Percentiles rank a stretch among this genome's conserved stretches.
phyloP scores from a whole-genome alignment of 2,113 vertebrate genomes.

The Haemorhous mexicanus region DNA sequence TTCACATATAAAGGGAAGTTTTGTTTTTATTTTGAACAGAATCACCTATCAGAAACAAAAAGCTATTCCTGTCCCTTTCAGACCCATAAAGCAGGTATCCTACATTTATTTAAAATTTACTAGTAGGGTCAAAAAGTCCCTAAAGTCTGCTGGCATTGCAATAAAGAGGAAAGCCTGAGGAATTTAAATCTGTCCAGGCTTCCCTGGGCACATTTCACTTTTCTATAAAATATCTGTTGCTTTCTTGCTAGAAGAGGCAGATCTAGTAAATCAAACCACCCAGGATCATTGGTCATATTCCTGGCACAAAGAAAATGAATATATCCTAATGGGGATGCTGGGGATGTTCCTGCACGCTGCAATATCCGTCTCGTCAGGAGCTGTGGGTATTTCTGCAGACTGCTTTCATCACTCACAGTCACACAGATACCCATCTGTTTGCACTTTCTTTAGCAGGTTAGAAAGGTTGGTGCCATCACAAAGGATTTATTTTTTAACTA shows the following conservation, averaged over 20 bases:
- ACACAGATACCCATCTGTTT: slow-evolving; percentile 47
- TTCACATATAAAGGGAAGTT: not conserved
- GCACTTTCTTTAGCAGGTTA: slow-evolving; percentile 20
- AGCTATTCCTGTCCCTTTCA: not conserved
- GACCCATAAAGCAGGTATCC: not conserved
- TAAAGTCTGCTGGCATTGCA: slow-evolving; percentile 54
- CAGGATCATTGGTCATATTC: not conserved
- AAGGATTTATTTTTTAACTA: slow-evolving; percentile 44
- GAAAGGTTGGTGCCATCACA: slow-evolving; percentile 35
- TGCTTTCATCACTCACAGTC: slow-evolving; percentile 39
- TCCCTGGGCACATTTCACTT: not conserved
- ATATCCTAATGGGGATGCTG: not conserved
- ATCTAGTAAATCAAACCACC: slow-evolving; percentile 29
- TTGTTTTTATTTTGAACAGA: not conserved
- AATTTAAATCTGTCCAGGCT: slow-evolving; percentile 42
- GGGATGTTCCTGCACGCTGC: not conserved
- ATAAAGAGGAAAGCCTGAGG: slow-evolving; percentile 40
- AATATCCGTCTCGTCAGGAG: not conserved
- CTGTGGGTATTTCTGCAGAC: not conserved
- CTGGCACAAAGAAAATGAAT: not conserved
- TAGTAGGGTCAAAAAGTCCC: slow-evolving; percentile 44
- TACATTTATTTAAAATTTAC: not conserved
- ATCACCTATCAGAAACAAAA: not conserved
- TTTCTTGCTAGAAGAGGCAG: not conserved
- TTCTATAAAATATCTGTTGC: slow-evolving; percentile 39